Base-by-base conservation (phyloP, 2,888 invertebrate genomes). In the Odontocolon sp. region DNA sequence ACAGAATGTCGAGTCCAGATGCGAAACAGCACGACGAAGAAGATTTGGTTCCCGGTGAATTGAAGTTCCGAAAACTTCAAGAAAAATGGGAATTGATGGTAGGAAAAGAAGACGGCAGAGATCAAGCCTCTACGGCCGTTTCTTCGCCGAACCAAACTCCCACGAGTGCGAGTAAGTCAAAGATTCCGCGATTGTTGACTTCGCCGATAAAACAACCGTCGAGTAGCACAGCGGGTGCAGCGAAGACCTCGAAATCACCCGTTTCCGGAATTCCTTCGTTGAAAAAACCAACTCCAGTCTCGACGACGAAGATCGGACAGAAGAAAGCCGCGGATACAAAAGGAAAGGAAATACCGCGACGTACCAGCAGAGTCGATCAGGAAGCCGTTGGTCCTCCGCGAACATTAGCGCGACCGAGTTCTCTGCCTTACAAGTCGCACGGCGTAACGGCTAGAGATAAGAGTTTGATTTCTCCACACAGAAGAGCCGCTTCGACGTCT, bases 81-180 rank as follows among this genome's bases (percentile, higher is more conserved):
- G 93, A 95, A 86, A 95, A 95, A 86, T 96, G 96, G 96, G 96
- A 96, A 87, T 93, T 95, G 91, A 92, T 96, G 80, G 94, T 94
- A 81, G 92, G 92, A 8, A 91, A 92, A 57, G 92, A 92, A 38
- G 91, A 91, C 0, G 86, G 84, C 4, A 90, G 89, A 36, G 84
- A 81, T 9, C 84, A 84, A 64, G 71, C 54, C 3, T 18, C 56
- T 2, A 63, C 81, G 9, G 63, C 91, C 1, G 64, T 50, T 14
- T 68, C 81, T 9, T 82, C 81, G 21, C 90, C 90, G 2, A 74
- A 91, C 28, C 90, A 91, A 64, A 87, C 89, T n/a, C 88, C 87
- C 1, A 83, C 87, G 2, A 85, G 80, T 47, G 68, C 83, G 16
- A 90, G 91, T 8, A 94, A 94, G 75, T 95, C 95, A 0, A 95